A percentile compares a stretch with the other conserved stretches of the same genome.
These are phyloP conservation scores for Glaucomys volans DNA, from an alignment of 2,113 vertebrate species.

Conservation along the genomic window DNA sequence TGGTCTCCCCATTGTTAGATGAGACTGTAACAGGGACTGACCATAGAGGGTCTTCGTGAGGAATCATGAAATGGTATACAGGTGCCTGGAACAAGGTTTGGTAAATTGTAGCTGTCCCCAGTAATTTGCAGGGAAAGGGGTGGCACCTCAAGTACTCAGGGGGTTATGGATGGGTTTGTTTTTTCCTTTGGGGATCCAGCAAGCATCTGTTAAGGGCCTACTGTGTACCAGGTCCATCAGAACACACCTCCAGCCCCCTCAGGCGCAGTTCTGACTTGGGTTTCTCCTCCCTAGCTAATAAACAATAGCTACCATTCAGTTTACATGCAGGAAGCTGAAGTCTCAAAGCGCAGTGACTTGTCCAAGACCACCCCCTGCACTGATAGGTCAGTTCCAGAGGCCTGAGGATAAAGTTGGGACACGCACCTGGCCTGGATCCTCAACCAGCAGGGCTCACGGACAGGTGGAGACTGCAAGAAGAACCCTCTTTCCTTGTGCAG, in stretches of 20 bases:
- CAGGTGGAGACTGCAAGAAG: background rate
- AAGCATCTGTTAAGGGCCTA: background rate
- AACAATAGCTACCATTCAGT: background rate
- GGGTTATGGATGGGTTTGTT: background rate
- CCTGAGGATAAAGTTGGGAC: background rate
- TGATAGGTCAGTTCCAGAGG: background rate
- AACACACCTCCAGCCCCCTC: background rate
- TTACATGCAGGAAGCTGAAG: conserved; percentile 7
- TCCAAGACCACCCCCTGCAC: background rate
- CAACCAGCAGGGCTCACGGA: rapidly evolving
- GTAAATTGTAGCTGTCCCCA: background rate
- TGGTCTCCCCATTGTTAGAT: background rate
- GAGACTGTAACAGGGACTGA: background rate
- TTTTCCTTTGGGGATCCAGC: background rate
- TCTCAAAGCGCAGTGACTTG: background rate
- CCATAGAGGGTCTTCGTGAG: background rate
- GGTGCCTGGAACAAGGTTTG: background rate
- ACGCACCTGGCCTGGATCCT: background rate
- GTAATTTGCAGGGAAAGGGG: background rate
- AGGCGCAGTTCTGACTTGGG: background rate
- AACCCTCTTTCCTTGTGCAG: background rate
- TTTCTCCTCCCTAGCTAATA: background rate
- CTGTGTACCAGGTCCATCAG: background rate
- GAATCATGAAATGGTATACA: background rate
- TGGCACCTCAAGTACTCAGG: background rate